Base-by-base conservation (phyloP, 2,113 vertebrate species). In the Albula glossodonta region DNA sequence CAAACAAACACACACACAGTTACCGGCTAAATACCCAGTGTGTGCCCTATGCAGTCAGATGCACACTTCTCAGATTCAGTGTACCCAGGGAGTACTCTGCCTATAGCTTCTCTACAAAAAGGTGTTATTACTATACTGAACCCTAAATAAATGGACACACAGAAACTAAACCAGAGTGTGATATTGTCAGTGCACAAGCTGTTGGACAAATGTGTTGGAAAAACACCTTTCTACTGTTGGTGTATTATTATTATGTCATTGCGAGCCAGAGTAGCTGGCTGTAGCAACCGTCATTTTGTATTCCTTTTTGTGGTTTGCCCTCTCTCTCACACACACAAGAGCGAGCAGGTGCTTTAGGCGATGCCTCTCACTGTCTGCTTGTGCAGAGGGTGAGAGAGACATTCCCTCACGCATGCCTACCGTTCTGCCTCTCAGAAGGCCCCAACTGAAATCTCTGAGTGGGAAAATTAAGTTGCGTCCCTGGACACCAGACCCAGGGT, bases 1-100 rank as follows among this genome's bases (percentile, higher is more conserved):
- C 63, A 51, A 3, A 53, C 10, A 53, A 83, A 85, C 87, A 88
- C 81, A 83, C 88, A 53, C 53, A 86, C 85, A 85, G 41, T 90
- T 25, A n/a, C 63, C 3, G 63, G 4, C n/a, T 15, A 4, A 4
- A 70, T 5, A 74, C 22, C n/a, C n/a, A 8, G 22, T 31, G 17
- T 25, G n/a, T 74, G n/a, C 22, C 3, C 0, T 25, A 2, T 31
- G 8, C 70, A 74, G 70, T n/a, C 22, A 74, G 12, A 56, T 41
- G 31, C 31, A 41, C 31, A 41, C 31, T 41, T 41, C 31, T 41
- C 31, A 41, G 70, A 74, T 22, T 19, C 22, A 74, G n/a, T 31
- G 22, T 2, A 10, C 22, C 4, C 70, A 10, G 31, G 70, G 7
- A 9, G 2, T 31, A 74, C 1, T n/a, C 4, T 10, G n/a, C 6